Conservation (phyloP, 92 coral and sea anemone genomes). For the Actinernus sp. region DNA sequence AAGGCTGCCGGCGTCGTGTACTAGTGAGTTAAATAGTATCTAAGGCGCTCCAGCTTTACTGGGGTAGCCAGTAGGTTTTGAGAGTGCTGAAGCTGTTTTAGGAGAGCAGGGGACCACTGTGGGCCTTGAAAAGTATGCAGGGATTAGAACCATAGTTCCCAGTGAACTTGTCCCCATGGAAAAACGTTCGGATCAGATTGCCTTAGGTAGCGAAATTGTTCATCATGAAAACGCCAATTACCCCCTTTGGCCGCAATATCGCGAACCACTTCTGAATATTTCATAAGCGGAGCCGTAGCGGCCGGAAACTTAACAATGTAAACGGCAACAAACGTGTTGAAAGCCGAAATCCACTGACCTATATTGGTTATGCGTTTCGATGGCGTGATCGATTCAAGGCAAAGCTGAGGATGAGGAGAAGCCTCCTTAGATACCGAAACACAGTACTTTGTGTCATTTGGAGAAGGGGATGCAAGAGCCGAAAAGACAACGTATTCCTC, state of each 20-base stretch:
- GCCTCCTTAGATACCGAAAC: too few species aligned
- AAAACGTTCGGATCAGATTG: constrained; percentile 22
- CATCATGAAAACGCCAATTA: constrained; percentile 1
- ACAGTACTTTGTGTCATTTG: too few species aligned
- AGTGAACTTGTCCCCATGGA: constrained; percentile 30
- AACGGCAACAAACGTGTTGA: neutral
- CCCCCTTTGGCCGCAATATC: constrained; percentile 12
- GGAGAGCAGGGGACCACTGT: too few species aligned
- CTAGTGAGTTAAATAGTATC: too few species aligned
- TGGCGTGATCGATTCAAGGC: neutral
- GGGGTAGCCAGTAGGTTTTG: too few species aligned
- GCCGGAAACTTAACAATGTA: constrained; percentile 1
- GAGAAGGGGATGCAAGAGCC: too few species aligned
- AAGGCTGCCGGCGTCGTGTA: too few species aligned
- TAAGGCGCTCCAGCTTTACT: too few species aligned
- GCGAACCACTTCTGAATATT: constrained; percentile 15
- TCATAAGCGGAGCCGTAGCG: constrained; percentile 11
- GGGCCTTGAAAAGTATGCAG: too few species aligned
- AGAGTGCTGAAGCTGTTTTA: too few species aligned
- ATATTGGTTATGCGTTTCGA: neutral
- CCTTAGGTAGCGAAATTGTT: constrained; percentile 14
- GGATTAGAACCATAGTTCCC: constrained; percentile 37
- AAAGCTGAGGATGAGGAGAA: neutral
- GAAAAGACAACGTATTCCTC: too few species aligned
- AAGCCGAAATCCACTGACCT: constrained; percentile 6